Base-by-base conservation (phyloP, 2,888 invertebrate genomes). In the Homarus gammarus region DNA sequence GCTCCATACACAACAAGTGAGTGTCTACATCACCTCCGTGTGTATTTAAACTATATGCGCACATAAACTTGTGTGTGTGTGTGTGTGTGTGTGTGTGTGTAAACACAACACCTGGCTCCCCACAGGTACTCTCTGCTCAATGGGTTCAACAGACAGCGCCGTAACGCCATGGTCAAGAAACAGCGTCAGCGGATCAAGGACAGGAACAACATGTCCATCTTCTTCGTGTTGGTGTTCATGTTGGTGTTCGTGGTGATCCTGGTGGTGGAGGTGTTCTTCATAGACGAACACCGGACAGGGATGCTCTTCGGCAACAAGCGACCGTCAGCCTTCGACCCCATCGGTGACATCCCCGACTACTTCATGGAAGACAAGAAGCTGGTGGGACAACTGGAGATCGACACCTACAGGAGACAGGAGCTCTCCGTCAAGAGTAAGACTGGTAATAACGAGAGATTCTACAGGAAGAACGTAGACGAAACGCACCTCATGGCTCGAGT, bases 161-260 rank as follows among this genome's bases (percentile, higher is more conserved):
- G 91, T 61, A 83, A 73, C 2, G 91, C 88, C 18, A 73, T 85
- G 72, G 88, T 68, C 22, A 91, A 91, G 91, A 91, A 91, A 51
- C 90, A 88, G 81, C 84, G 91, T 15, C 90, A 90, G 84, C 75
- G 91, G 18, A 86, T 84, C 56, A 90, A 89, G 73, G 91, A 91
- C 68, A 77, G 90, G 6, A 91, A 90, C 85, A 84, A 86, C 84
- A 88, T 91, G 84, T 90, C 90, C 38, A 90, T 98, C 94, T 96
- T 97, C 94, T 96, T 98, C 94, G 97, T 98, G 92, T 96, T 98
- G 93, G 97, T 97, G 95, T 98, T 98, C 94, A 97, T 98, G 94
- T 97, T 96, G 70, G 96, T 98, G 90, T 98, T 98, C 94, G 97
- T 97, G 77, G 95, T 97, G 93, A 98, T 98, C 93, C 96, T 98